Base-by-base conservation (phyloP, 92 coral and sea anemone species). In the Micromussa lordhowensis region DNA sequence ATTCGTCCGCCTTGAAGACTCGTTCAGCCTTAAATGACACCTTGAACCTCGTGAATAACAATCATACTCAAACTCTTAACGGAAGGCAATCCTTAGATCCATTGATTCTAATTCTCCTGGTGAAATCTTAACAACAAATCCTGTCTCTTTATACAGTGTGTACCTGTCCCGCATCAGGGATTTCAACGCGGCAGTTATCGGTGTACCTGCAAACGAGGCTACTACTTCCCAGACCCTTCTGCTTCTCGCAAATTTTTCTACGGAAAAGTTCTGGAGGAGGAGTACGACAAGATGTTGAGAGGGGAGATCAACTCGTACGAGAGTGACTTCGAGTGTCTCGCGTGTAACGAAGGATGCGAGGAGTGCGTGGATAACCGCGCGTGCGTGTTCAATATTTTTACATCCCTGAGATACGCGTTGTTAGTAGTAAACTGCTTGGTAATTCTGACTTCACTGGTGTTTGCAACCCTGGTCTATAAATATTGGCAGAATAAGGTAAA, bases 181-280 rank as follows among this genome's bases (percentile, higher is more conserved):
- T 97, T 97, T 89, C 96, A 88, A 83, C 93, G 96, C 36, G 98
- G 98, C 22, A 96, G 92, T 90, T 97, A 97, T 90, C 90, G 72
- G 26, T 97, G 99, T 81, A 91, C 82, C 22, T 97, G 99, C 81
- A 94, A 92, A 53, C 87, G 87, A 66, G 99, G 99, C 7, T 97
- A 31, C 70, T 97, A 96, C 82, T 94, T 88, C 84, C 95, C 99
- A 13, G 51, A 86, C 26, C 53, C 87, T 24, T 53, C 74, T 88
- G 89, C 31, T 26, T 63, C 58, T 38, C 57, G 19, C 21, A 94
- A 94, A 78, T 86, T 81, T 12, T 97, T 97, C 91, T 86, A 91
- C 30, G 99, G 99, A 66, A 80, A 90, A 58, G 87, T 86, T 26
- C 91, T 97, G 66, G 95, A 94, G 82, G 88, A 86, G 9, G 94